Evolutionary conservation across 1,140 invertebrate genomes (phyloP).

Genomic region (Phocides pigmalion): DNA sequence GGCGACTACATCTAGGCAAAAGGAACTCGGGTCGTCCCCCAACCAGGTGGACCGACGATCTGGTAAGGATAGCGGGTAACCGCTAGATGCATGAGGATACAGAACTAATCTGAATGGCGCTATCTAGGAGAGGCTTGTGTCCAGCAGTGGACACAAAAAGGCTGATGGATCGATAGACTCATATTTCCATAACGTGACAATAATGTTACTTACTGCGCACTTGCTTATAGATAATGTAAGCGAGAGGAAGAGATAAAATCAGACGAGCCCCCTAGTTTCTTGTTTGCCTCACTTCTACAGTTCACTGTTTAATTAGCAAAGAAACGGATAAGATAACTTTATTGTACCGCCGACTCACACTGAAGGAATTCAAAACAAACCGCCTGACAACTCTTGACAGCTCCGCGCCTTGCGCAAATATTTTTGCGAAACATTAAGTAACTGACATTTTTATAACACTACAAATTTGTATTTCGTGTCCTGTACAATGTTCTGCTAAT

Average conservation of each 20-base stretch:
- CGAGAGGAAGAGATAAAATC: slow-evolving; percentile 38
- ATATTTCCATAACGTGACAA: slow-evolving; percentile 5
- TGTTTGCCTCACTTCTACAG: slow-evolving; percentile 45
- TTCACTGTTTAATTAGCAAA: slow-evolving; percentile 51
- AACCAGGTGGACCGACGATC: too few species aligned
- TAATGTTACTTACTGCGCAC: slow-evolving; percentile 36
- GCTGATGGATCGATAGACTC: too few species aligned
- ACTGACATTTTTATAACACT: slow-evolving; percentile 32
- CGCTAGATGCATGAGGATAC: too few species aligned
- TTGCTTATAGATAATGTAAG: slow-evolving; percentile 39
- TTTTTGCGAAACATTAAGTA: slow-evolving; percentile 41
- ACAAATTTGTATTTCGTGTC: slow-evolving; percentile 1
- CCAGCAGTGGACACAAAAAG: too few species aligned
- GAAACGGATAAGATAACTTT: slow-evolving; percentile 58
- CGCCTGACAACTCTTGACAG: slow-evolving; percentile 42
- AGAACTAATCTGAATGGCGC: too few species aligned
- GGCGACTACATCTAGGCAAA: too few species aligned
- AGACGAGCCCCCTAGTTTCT: slow-evolving; percentile 55
- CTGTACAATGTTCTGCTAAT: slow-evolving; percentile 1
- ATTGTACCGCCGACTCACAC: slow-evolving; percentile 27
- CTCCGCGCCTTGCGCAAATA: slow-evolving; percentile 47
- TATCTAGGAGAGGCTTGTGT: too few species aligned
- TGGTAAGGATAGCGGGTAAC: too few species aligned
- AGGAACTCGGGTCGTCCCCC: too few species aligned
- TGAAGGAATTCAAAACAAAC: slow-evolving; percentile 40